Evolutionary conservation across 2,797 vertebrate genomes (phyloP), one percentile per base, ranked within the genome.

Genomic region (Gadopsis bispinosus): DNA sequence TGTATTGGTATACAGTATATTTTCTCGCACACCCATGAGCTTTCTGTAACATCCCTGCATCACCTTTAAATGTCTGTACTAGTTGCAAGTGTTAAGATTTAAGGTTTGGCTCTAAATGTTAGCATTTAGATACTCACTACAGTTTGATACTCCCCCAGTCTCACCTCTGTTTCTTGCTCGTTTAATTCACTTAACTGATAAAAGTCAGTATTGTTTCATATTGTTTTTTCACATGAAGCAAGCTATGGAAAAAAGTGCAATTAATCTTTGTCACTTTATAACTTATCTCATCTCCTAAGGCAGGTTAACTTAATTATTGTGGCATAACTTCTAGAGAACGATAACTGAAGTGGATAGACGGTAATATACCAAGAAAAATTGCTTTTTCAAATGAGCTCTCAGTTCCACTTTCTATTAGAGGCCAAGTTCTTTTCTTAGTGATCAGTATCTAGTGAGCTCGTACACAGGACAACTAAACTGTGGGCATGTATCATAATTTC

Each of bases 261-360:
- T 86, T 47, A 41, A 55, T 79, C 62, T 53, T 65, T 72, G 61
- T 68, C 55, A 61, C 43, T 69, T 74, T 50, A 48, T 37, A 73
- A 47, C 17, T 75, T 74, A 79, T 83, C 61, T 81, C 31, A 72
- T 80, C 68, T 75, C 73, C 70, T 60, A 37, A 63, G 48, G 60
- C 61, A 73, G 26, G 33, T 66, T 75, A 80, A 75, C 59, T 22
- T 62, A 14, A 80, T 79, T 73, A 79, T 82, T 64, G 68, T 67
- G 58, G 22, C 37, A 31, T 54, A 37, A 74, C 68, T 76, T 72
- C n/a, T 26, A 9, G 60, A 71, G 50, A 76, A 71, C 22, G 11
- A 60, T 79, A 74, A 81, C n/a, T 51, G 19, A 69, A 76, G 50
- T 14, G 68, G 51, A 73, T 35, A 43, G n/a, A 59, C 14, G 45